Evolutionary conservation across 2,888 invertebrate species (phyloP).

Genomic region (Axea sp.): DNA sequence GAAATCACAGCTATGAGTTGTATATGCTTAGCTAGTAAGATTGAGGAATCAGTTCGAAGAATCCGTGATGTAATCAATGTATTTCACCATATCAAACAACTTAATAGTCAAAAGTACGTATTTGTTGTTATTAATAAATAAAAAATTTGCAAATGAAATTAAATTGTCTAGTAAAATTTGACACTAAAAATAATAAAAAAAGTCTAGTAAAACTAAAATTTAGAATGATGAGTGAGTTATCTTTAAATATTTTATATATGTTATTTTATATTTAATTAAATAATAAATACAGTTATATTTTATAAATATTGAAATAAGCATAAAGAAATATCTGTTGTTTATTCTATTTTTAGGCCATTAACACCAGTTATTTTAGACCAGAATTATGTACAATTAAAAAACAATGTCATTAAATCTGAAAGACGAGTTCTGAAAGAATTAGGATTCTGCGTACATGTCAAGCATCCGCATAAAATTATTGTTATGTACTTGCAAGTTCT

Average conservation of each 20-base stretch:
- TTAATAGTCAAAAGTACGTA: conserved; percentile 91
- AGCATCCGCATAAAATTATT: conserved; percentile 98
- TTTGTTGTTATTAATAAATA: no score
- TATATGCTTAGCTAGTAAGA: conserved; percentile 98
- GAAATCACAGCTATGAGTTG: conserved; percentile 99
- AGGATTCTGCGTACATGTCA: conserved; percentile 99
- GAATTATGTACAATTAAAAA: conserved; percentile 96
- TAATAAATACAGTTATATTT: no score
- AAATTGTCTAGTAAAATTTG: no score
- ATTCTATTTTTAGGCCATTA: conserved; percentile 89
- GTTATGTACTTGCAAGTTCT: conserved; percentile 97
- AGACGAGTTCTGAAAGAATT: conserved; percentile 96
- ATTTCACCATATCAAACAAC: conserved; percentile 98
- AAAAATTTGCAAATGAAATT: no score
- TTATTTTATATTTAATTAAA: no score
- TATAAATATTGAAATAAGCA: no score
- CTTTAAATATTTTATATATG: no score
- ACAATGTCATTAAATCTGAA: conserved; percentile 98
- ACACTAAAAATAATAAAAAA: no score
- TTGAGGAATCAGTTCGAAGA: conserved; percentile 97
- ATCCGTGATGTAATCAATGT: conserved; percentile 98
- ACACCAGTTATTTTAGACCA: conserved; percentile 94
- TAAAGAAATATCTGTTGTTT: no score
- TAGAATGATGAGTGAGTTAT: no score
- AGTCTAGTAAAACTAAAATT: no score